Percentiles rank a stretch among this genome's conserved stretches.
Evolutionary conservation across 1,140 invertebrate species (phyloP).

Genomic region (Lordiphosa mommai): DNA sequence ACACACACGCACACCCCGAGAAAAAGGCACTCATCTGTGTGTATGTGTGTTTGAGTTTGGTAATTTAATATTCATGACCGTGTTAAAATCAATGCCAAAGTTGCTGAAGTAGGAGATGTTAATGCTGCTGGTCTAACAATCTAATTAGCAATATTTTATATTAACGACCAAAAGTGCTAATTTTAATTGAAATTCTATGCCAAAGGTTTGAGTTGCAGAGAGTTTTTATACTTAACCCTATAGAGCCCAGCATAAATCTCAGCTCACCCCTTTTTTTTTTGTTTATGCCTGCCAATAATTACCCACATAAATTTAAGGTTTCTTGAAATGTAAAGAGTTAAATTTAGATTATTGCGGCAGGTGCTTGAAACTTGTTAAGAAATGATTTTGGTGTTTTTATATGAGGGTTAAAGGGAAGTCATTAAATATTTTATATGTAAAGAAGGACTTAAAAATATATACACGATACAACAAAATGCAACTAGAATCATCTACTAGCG

Average conservation of each 20-base stretch:
- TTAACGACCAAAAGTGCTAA: constrained; percentile 65
- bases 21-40: background rate
- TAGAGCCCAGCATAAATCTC: constrained; percentile 41
- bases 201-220: constrained; percentile 7
- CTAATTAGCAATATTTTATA: constrained; percentile 77
- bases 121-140: constrained; percentile 44
- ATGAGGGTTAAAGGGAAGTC: constrained; percentile 1
- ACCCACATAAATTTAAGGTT: constrained; percentile 56
- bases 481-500: no score
- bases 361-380: constrained; percentile 4
- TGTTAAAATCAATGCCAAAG: constrained; percentile 71
- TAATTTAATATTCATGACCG: constrained; percentile 78
- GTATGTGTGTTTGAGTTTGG: constrained; percentile 23
- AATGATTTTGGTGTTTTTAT: background rate
- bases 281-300: constrained; percentile 62
- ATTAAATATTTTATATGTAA: no score
- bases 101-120: constrained; percentile 27
- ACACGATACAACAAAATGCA: no score
- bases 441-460: no score
- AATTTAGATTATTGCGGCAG: constrained; percentile 26
- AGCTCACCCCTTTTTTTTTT: constrained; percentile 46
- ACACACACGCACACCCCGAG: constrained; percentile 1
- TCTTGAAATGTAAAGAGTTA: constrained; percentile 18
- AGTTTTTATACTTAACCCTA: constrained; percentile 6
- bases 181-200: constrained; percentile 75